Evolutionary conservation across 2,888 invertebrate species (phyloP).

Genomic region (Lydus trimaculatus): DNA sequence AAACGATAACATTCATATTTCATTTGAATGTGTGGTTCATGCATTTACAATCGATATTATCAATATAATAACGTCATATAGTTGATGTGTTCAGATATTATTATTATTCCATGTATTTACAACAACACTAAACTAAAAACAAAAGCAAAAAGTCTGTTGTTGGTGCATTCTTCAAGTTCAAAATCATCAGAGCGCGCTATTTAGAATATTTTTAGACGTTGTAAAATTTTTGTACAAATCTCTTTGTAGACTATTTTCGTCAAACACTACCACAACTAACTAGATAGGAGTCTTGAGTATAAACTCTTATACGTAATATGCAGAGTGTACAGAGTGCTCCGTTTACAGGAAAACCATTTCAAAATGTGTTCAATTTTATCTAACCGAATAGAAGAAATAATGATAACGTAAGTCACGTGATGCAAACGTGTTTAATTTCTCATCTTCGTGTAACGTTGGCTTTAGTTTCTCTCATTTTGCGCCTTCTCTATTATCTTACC

Average conservation of each 20-base stretch:
- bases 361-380: no score
- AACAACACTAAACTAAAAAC: neutral
- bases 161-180: neutral
- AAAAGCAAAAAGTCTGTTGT: neutral
- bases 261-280: neutral
- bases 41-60: constrained; percentile 6
- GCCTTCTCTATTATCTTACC: no score
- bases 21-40: constrained; percentile 10
- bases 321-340: no score
- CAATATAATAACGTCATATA: neutral
- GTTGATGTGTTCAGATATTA: neutral
- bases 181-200: neutral
- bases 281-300: neutral
- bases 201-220: neutral
- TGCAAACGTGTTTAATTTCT: no score
- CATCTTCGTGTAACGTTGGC: no score
- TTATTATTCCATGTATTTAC: neutral
- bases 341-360: no score
- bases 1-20: constrained; percentile 15
- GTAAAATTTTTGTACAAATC: neutral
- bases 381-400: no score
- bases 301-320: no score
- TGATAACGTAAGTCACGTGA: no score
- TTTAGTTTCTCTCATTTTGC: no score
- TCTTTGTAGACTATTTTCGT: constrained; percentile 3